Base-by-base conservation (phyloP, 2,113 vertebrate species). In the Rhabdornis inornatus region DNA sequence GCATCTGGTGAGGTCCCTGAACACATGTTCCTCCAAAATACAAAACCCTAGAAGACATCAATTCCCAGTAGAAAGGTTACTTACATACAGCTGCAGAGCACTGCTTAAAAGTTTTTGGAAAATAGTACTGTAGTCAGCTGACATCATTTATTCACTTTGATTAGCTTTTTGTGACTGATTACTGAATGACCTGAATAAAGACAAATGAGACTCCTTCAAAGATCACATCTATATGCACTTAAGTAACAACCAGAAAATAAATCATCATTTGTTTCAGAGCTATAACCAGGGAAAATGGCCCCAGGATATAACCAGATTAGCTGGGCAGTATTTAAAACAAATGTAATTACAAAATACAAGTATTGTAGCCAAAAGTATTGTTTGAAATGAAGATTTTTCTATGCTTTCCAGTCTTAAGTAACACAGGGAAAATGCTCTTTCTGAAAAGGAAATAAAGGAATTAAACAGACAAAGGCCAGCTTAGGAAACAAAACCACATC, bases 131-230 rank as follows among this genome's bases (percentile, higher is more conserved):
- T 55, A 91, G 95, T 94, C 76, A 90, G 89, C 52, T 76, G 85
- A 96, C 77, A 80, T 91, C 1, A 91, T 83, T 95, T 88, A 92
- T 95, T 95, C 92, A 92, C 74, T 97, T 81, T 82, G 91, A 93
- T 94, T 95, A 86, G 63, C 90, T 96, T 91, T 89, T 96, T 90
- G 70, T 87, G 70, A 31, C 57, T 66, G 57, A 44, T 94, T 91
- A 49, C 80, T 0, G 6, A 80, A 82, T 71, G 75, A 61, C 35
- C 71, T 91, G 84, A 84, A 74, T n/a, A 92, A 92, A 91, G 95
- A 97, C 76, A 89, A 93, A 96, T 50, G 74, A 86, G 44, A 61
- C 31, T 86, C 7, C 64, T 75, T 76, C 21, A 2, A 77, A 94
- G 66, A 87, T 85, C 79, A 50, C 49, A 52, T 88, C 79, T 94